Evolutionary conservation across 2,888 invertebrate genomes (phyloP), one percentile per base, ranked within the genome.

Genomic region (Idaea biselata): DNA sequence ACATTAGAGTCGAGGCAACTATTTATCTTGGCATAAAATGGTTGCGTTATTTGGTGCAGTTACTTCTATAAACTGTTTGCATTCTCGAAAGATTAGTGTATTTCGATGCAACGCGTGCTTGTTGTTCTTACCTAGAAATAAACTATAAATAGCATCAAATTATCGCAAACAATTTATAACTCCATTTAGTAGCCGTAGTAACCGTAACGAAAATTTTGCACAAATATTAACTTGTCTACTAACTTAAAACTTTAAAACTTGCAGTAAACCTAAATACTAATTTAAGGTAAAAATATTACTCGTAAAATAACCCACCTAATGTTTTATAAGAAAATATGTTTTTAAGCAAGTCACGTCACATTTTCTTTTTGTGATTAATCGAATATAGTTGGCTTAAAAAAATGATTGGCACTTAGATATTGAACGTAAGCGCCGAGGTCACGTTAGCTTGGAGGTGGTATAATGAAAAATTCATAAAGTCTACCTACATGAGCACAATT

Each of bases 21-120:
- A 84, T 90, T 91, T 88, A 83, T 86, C 79, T 87, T 86, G 83
- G 84, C 87, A 84, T 83, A 78, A 79, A 81, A 74, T 71, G 77
- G 73, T 72, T 78, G 79, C 80, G 80, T 84, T 85, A 81, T 82
- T 81, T 71, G 74, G 76, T 80, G 79, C 79, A 73, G 77, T 80
- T 81, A 83, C 84, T 84, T 81, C 79, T 76, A 83, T 84, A 81
- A 84, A 84, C 78, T 84, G 84, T 86, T 85, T 83, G 82, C 82
- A 70, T 78, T 71, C 74, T 76, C 72, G 64, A 77, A 77, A 76
- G 71, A 80, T 80, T 78, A 78, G 75, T 77, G 72, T 71, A 78
- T 75, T 70, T 72, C 65, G 70, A 65, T 71, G 68, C 70, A 74
- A 75, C 73, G 69, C 71, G 61, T 68, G 68, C 63, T 68, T 76